Conservation (phyloP, 2,797 vertebrate species). For the Vultur gryphus region DNA sequence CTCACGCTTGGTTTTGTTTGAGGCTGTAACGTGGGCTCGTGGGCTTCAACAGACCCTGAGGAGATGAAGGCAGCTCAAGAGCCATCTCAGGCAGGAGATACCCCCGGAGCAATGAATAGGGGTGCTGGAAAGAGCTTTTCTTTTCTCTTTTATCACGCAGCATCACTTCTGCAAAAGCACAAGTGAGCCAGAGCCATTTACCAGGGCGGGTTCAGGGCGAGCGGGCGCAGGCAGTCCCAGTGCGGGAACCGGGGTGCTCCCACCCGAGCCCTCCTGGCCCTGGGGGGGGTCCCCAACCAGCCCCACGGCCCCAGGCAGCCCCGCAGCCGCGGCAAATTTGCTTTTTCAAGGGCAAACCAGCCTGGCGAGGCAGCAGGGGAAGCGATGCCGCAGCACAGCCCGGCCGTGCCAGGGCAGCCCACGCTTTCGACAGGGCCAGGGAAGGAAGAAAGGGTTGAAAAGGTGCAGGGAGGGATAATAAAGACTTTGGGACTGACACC, state of each 20-base stretch:
- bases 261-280: background rate
- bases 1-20: background rate
- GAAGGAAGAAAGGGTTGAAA: constrained; percentile 44
- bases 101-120: rapidly evolving
- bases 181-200: rapidly evolving
- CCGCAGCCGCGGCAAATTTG: rapidly evolving
- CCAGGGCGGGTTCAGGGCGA: rapidly evolving
- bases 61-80: background rate
- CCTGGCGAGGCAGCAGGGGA: background rate
- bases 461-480: constrained; percentile 26
- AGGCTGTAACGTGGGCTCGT: rapidly evolving
- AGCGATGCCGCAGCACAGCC: background rate
- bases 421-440: background rate
- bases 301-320: background rate
- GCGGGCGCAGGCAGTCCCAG: rapidly evolving
- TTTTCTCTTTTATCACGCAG: rapidly evolving
- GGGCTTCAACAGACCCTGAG: background rate
- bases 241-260: rapidly evolving
- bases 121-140: background rate
- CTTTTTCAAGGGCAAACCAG: background rate
- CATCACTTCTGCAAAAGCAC: background rate
- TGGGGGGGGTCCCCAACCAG: background rate
- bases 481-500: constrained; percentile 61
- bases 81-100: background rate
- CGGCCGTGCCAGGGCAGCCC: background rate